A percentile compares a stretch with the other conserved stretches of the same genome.
These are phyloP conservation scores for Eulemur mongoz DNA, from an alignment of 2,797 vertebrate species.

Conservation along the genomic window DNA sequence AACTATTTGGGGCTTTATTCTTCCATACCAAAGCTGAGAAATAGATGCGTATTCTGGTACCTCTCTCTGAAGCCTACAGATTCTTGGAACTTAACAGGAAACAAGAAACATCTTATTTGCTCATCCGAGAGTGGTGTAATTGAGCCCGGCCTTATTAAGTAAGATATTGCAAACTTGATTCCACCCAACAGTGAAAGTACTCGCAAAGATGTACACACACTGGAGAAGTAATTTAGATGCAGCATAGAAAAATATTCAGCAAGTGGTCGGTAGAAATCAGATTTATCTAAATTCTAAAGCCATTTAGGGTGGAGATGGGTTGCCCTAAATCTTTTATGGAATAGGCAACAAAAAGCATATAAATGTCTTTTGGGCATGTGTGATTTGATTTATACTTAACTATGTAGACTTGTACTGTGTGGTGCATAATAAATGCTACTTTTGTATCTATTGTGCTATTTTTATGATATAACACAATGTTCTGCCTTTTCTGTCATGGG, in stretches of 20 bases:
- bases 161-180: neutral
- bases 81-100: neutral
- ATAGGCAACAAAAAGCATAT: conserved; percentile 28
- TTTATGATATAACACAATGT: neutral
- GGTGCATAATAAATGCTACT: neutral
- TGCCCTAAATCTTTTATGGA: conserved; percentile 35
- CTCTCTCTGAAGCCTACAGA: neutral
- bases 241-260: neutral
- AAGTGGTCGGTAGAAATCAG: neutral
- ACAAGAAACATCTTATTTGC: neutral
- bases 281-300: conserved; percentile 61
- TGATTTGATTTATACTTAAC: conserved; percentile 55
- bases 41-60: neutral
- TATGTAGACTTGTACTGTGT: neutral
- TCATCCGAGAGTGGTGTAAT: neutral
- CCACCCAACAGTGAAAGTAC: neutral
- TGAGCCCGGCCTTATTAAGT: neutral
- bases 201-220: neutral
- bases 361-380: neutral
- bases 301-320: conserved; percentile 1
- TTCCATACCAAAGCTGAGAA: neutral
- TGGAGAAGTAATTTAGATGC: neutral
- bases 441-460: neutral
- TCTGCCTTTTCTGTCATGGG: neutral
- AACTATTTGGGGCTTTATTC: neutral